Base-by-base conservation (phyloP, 92 coral and sea anemone genomes). In the Scolanthus callimorphus region DNA sequence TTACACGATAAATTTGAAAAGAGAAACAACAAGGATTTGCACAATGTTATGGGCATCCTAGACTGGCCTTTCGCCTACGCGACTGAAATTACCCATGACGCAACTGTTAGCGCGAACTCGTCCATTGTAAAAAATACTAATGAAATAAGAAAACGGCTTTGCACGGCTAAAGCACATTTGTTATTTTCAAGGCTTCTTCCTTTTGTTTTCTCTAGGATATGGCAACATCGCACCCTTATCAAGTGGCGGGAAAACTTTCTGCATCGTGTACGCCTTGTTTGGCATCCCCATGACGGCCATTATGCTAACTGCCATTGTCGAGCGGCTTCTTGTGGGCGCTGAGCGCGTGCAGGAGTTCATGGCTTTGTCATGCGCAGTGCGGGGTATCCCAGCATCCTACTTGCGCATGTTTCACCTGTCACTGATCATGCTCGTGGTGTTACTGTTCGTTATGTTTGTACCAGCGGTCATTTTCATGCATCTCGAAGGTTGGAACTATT, bases 261-360 rank as follows among this genome's bases (percentile, higher is more conserved):
- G 96, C 39, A 90, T 94, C 45, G 85, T 94, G 41, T 94, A 84
- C 55, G 96, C 99, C 58, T 68, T 94, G 17, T 80, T 94, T 71
- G 99, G 99, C 23, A 94, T 94, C 23, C 99, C 99, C 9, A 94
- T 94, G 99, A 94, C 99, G 6, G 99, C 99, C 49, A 84, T 94
- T 41, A 77, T 94, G 86, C 80, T 94, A 15, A 94, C 99, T 39
- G 99, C 99, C 19, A 78, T 94, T 19, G 99, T 94, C n/a, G 99
- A 94, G 31, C 86, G 99, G 1, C 79, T 94, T 10, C 70, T 94
- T 47, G 67, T 77, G 4, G 34, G 78, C 1, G 87, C 86, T 0
- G 89, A 89, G 51, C 55, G 56, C 34, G 26, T 84, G 50, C 95
- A 94, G 72, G 69, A 51, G 59, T 83, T 65, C 31, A 49, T 70